Evolutionary conservation across 2,113 vertebrate genomes (phyloP).

Genomic region (Limanda limanda): DNA sequence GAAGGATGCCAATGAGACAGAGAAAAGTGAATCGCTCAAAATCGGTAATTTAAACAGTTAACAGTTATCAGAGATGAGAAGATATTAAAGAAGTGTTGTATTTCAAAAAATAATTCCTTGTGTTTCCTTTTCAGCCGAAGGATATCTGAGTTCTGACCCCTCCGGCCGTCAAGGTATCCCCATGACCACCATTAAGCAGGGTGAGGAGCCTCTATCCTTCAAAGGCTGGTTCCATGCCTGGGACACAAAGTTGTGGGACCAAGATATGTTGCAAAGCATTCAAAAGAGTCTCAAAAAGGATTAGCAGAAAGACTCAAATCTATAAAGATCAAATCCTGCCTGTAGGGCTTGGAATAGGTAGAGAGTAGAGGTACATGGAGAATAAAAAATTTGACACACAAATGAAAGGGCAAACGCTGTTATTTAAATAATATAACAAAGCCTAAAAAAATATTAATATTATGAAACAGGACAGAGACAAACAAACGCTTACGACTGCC

Average conservation of each 20-base stretch:
- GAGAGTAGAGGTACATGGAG: background rate
- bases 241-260: conserved; percentile 77
- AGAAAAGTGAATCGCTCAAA: conserved; percentile 66
- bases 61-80: background rate
- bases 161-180: conserved; percentile 65
- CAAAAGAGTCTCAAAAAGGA: conserved; percentile 35
- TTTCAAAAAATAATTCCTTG: background rate
- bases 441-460: background rate
- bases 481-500: no score
- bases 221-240: conserved; percentile 84
- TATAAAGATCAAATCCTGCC: background rate
- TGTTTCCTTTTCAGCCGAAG: conserved; percentile 69
- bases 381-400: background rate
- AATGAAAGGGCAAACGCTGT: background rate
- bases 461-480: background rate
- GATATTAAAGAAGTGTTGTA: background rate
- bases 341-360: background rate
- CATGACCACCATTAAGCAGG: conserved; percentile 75
- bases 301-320: background rate
- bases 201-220: conserved; percentile 74
- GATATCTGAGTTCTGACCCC: conserved; percentile 78
- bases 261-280: conserved; percentile 43
- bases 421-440: background rate
- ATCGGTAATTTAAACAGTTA: conserved; percentile 68
- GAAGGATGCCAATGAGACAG: conserved; percentile 76